Percentiles rank a stretch among this genome's conserved stretches.
Conservation (phyloP, 2,113 vertebrate species). For the Mellivora capensis region DNA sequence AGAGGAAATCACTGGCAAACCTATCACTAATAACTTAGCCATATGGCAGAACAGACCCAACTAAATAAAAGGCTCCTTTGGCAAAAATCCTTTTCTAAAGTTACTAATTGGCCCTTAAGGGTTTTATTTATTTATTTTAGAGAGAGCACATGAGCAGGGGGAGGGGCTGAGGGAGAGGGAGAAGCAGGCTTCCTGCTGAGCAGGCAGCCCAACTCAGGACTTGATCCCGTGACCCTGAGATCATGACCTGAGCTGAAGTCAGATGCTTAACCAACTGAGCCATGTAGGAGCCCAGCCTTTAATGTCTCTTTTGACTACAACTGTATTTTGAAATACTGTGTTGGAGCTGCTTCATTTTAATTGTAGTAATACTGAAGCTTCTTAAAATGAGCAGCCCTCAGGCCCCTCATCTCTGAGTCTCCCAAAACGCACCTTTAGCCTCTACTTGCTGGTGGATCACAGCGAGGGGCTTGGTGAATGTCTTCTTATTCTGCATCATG, state of each 20-base stretch:
- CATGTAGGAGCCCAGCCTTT: background rate
- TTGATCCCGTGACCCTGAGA: background rate
- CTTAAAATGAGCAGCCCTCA: background rate
- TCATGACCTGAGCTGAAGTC: background rate
- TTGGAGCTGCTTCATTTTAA: background rate
- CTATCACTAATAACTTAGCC: background rate
- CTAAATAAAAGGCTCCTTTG: background rate
- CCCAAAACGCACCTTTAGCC: slow-evolving; percentile 74
- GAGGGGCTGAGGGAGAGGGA: background rate
- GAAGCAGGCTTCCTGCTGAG: background rate
- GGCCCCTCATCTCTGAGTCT: background rate
- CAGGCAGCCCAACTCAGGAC: background rate
- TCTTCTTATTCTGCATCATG: slow-evolving; percentile 92
- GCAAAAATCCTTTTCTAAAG: background rate
- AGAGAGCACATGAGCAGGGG: too few relatives aligned
- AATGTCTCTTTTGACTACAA: background rate
- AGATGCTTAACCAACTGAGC: background rate
- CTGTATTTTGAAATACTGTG: background rate
- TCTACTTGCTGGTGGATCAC: slow-evolving; percentile 81
- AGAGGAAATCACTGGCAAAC: background rate
- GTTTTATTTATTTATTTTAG: background rate
- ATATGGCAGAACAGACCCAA: background rate
- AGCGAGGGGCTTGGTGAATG: slow-evolving; percentile 87
- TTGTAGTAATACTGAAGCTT: background rate
- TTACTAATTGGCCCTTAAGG: background rate